Evolutionary conservation across 2,113 vertebrate genomes (phyloP), one percentile per base, ranked within the genome.

Genomic region (Oryzias javanicus): DNA sequence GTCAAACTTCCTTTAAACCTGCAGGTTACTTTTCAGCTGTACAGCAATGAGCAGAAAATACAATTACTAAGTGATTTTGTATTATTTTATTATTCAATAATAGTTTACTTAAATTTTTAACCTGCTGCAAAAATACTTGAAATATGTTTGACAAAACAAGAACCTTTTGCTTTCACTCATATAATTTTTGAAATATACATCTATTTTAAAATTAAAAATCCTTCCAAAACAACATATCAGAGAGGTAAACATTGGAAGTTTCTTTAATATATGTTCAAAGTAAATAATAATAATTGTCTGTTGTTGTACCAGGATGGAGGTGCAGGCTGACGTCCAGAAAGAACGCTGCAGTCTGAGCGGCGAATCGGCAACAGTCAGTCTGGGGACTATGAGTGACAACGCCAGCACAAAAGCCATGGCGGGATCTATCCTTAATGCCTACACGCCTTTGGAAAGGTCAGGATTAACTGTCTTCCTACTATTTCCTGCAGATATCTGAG

Each of bases 351-450:
- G 97, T 72, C 90, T 99, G 71, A 99, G 97, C 17, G 97, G 97
- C 45, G 97, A 99, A 76, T 99, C 97, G 0, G 96, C 95, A 78
- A 98, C 96, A 0, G 96, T 98, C 70, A 99, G 97, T 74, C 86
- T 99, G 79, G 97, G 96, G 63, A 96, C 97, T 2, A 93, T 96
- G 19, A 98, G 96, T 75, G 97, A 99, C 72, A 98, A 94, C 18
- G 95, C 96, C 41, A 99, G 96, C 87, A 99, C 97, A 84, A 98
- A 94, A 89, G 97, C 97, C 57, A 99, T 98, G 96, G 97, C 97
- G 4, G 97, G 97, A 54, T 99, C 97, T 73, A 98, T 99, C 81
- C 92, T 98, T 66, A 98, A 93, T 42, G 95, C 96, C 57, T 98
- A 97, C 67, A 91, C 92, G 88, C 94, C 97, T 50, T 67, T 97